Conservation (phyloP, 2,113 vertebrate species). For the Seriola rivoliana region DNA sequence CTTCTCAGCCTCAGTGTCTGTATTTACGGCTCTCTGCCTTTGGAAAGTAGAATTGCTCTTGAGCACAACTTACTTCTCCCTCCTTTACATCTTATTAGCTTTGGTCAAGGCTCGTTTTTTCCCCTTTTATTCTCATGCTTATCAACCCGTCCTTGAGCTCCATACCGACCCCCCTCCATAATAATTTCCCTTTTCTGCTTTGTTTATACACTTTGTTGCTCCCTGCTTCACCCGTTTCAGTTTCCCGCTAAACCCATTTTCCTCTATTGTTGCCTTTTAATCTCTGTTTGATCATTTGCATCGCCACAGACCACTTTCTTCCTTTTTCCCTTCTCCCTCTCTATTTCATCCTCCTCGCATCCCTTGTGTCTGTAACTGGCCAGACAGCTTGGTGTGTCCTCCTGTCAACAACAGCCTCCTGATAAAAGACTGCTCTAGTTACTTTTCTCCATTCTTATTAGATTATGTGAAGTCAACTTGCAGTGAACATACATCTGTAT, state of each 20-base stretch:
- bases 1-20: constrained; percentile 4
- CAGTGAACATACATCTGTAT: constrained; percentile 4
- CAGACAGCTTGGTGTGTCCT: background rate
- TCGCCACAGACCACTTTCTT: constrained; percentile 3
- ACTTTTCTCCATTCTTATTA: background rate
- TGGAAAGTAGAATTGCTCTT: constrained; percentile 20
- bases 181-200: constrained; percentile 25
- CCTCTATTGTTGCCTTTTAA: constrained; percentile 40
- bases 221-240: constrained; percentile 15
- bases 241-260: constrained; percentile 36
- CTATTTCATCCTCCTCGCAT: background rate
- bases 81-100: constrained; percentile 33
- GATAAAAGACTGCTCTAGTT: background rate
- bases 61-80: background rate
- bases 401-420: background rate
- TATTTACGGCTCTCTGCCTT: background rate
- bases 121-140: constrained; percentile 24
- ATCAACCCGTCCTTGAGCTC: constrained; percentile 11
- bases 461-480: constrained; percentile 28
- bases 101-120: constrained; percentile 39
- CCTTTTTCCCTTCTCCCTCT: background rate
- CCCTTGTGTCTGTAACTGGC: background rate
- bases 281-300: constrained; percentile 20
- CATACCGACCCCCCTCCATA: background rate
- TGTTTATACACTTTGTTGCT: constrained; percentile 29